Conservation (phyloP, 1,140 invertebrate genomes). For the Thaumatotibia leucotreta region DNA sequence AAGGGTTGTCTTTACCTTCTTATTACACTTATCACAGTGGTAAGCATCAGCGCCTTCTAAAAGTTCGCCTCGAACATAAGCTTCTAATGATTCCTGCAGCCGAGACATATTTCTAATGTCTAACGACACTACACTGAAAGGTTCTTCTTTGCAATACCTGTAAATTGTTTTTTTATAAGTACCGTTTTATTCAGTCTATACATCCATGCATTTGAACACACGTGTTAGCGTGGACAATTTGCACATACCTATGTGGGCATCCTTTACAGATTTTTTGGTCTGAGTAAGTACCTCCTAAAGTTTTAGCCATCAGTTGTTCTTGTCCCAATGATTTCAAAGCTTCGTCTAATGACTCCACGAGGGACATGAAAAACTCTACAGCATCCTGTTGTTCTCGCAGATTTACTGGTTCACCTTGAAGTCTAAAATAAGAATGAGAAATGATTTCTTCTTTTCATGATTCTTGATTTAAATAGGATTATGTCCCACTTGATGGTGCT, state of each 20-base stretch:
- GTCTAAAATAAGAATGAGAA: constrained; percentile 47
- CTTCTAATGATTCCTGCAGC: constrained; percentile 97
- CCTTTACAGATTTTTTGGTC: constrained; percentile 99
- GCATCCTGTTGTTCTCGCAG: constrained; percentile 98
- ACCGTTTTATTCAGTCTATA: background rate
- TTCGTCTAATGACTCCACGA: constrained; percentile 98
- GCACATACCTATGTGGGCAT: constrained; percentile 92
- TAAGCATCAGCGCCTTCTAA: constrained; percentile 99
- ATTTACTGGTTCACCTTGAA: constrained; percentile 96
- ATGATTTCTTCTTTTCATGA: too few species aligned
- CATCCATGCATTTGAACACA: background rate
- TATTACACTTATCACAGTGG: constrained; percentile 99
- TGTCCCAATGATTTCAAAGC: constrained; percentile 95
- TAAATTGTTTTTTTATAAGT: constrained; percentile 31
- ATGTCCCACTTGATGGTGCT: too few species aligned
- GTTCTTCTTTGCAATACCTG: constrained; percentile 97
- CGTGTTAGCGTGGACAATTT: background rate
- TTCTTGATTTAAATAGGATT: too few species aligned
- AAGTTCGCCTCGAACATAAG: constrained; percentile 98
- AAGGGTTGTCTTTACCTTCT: constrained; percentile 91
- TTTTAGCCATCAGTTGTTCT: constrained; percentile 95
- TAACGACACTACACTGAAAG: constrained; percentile 98
- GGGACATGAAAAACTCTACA: constrained; percentile 98
- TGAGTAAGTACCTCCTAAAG: constrained; percentile 97
- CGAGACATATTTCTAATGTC: constrained; percentile 99